Percentiles rank a stretch among this genome's conserved stretches.
Evolutionary conservation across 2,888 invertebrate genomes (phyloP).

Genomic region (Apamea monoglypha): DNA sequence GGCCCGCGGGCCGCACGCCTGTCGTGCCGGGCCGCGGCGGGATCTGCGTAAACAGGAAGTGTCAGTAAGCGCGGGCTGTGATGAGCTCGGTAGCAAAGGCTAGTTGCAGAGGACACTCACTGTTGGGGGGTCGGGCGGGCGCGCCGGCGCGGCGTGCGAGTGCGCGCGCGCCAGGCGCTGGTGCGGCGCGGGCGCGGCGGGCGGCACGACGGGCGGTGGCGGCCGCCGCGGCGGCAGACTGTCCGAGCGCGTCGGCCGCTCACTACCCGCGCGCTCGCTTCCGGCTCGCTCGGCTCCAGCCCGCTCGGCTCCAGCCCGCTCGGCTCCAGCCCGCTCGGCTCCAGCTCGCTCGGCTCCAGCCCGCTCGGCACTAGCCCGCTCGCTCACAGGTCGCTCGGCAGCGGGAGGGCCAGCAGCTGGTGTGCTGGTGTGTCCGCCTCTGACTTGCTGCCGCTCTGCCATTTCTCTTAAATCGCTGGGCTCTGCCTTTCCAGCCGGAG

Average conservation of each 20-base stretch:
- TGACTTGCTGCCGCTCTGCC: constrained; percentile 43
- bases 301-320: constrained; percentile 13
- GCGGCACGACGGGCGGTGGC: constrained; percentile 71
- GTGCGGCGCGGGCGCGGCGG: constrained; percentile 69
- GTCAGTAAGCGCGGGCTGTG: neutral
- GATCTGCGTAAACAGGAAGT: constrained; percentile 69
- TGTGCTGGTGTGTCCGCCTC: constrained; percentile 29
- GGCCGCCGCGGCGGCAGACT: constrained; percentile 75
- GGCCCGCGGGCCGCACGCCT: constrained; percentile 69
- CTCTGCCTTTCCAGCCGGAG: constrained; percentile 64
- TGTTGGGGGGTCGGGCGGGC: constrained; percentile 78
- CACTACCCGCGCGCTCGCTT: constrained; percentile 22
- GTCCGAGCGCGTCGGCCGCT: constrained; percentile 62
- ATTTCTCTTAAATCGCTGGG: constrained; percentile 41
- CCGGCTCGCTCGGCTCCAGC: constrained; percentile 9
- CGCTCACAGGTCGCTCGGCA: constrained; percentile 25
- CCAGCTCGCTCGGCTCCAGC: constrained; percentile 13
- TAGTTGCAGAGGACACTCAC: constrained; percentile 65
- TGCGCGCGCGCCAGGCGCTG: constrained; percentile 80
- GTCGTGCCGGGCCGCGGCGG: constrained; percentile 78
- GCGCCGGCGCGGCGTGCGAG: constrained; percentile 78
- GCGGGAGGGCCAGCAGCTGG: neutral
- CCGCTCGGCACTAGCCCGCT: constrained; percentile 10
- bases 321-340: neutral
- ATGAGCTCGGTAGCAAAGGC: no score